Evolutionary conservation across 2,113 vertebrate species (phyloP), one percentile per base, ranked within the genome.

Genomic region (Nettapus auritus): DNA sequence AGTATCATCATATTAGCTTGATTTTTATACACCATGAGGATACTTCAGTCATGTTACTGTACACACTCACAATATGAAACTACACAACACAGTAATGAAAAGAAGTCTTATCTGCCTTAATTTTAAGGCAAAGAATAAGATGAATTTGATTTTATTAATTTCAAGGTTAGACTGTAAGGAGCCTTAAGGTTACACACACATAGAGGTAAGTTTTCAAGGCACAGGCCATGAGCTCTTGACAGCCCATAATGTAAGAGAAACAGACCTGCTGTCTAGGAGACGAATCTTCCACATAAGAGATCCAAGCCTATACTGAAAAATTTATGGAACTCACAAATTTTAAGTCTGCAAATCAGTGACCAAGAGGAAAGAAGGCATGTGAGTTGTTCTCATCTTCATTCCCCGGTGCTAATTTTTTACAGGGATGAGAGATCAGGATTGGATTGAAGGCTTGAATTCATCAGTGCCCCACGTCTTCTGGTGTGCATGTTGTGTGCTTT

Each of bases 41-140:
- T 33, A 33, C 31, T 76, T 88, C 4, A n/a, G 46, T 38, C 63
- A 77, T 25, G 57, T 79, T 82, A 50, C 28, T 62, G 48, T 16
- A 80, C 62, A 48, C 68, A 69, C 25, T 34, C 31, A 71, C 34
- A 73, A 67, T 48, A 44, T 55, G 40, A 78, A 86, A 71, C 38
- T 26, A 28, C 64, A 90, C 14, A 25, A 29, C 23, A 76, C 2
- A 8, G 44, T 40, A 31, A 79, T 53, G 68, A n/a, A 79, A 89
- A 63, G 89, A 88, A 78, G 55, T 9, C 11, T 20, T 44, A 31
- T 34, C 86, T 86, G 23, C 34, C 40, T n/a, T 57, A n/a, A 48
- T 84, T 94, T 76, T 70, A 88, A 95, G 53, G 31, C 74, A 89
- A 80, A 77, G 88, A 90, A 64, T 23, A 94, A 79, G 34, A 88